Base-by-base conservation (phyloP, 1,140 invertebrate genomes). In the Drosophila sproati region DNA sequence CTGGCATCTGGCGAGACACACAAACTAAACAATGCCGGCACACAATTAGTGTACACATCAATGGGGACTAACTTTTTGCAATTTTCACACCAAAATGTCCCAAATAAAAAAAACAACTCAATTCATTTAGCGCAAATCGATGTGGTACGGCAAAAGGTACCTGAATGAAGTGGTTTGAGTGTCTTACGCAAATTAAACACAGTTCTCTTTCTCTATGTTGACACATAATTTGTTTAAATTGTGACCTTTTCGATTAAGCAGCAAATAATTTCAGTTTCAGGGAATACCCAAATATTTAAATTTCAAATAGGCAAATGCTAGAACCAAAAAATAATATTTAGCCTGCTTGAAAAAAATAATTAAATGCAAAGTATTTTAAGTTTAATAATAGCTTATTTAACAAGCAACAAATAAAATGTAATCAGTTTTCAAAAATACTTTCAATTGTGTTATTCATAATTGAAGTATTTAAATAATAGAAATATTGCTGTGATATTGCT, bases 81-180 rank as follows among this genome's bases (percentile, higher is more conserved):
- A 73, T 72, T 72, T 85, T 80, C 66, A 85, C 80, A 75, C 76
- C 64, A 45, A 54, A 39, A 77, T 54, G 63, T 69, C 28, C 43
- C 52, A 37, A 55, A 68, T 75, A 62, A 20, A 20, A 20, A 20
- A 20, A 20, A 20, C 20, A 20, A 20, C 20, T 54, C 56, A 62
- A 52, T 48, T 47, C 31, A 61, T 67, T 68, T 73, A 20, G 50
- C 41, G 20, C 39, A 52, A 61, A 34, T 54, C 37, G 28, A 2
- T 51, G n/a, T 35, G 67, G 8, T 12, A 48, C 60, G 29, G 20
- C 20, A 20, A 20, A 20, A 20, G 20, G 20, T 20, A 20, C 20
- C 20, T 20, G 20, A 20, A 20, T 20, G 20, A 20, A 20, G 20
- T 20, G 1, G 57, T 29, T 32, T 47, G 32, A 54, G 41, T 52